A percentile compares a stretch with the other conserved stretches of the same genome.
Conservation (phyloP, 2,888 invertebrate genomes). For the Caenorhabditis sp. region DNA sequence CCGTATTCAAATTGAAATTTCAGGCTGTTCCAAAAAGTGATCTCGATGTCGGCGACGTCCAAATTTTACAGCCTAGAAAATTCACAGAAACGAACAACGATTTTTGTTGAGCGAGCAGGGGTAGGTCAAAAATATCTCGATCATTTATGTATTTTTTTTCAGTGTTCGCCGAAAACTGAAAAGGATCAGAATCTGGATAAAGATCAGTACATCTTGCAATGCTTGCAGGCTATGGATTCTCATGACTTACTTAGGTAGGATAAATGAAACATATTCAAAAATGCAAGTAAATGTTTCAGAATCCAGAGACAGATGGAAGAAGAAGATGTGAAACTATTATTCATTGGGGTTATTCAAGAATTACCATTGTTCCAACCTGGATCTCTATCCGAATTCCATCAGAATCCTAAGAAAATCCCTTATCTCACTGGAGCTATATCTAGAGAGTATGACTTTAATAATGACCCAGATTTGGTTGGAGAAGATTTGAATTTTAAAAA, state of each 20-base stretch:
- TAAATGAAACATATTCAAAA: background rate
- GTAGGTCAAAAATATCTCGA: too few relatives aligned
- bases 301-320: background rate
- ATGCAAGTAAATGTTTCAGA: background rate
- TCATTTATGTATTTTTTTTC: background rate
- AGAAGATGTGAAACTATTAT: background rate
- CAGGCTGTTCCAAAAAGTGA: constrained; percentile 6
- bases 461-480: background rate
- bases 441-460: background rate
- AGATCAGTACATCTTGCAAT: background rate
- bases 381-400: background rate
- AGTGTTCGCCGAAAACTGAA: background rate
- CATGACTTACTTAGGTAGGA: background rate
- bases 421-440: background rate
- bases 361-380: background rate
- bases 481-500: background rate
- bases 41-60: background rate
- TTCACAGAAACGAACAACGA: too few relatives aligned
- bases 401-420: background rate
- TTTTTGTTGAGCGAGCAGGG: too few relatives aligned
- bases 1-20: constrained; percentile 3
- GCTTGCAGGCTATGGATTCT: background rate
- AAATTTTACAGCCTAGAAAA: background rate
- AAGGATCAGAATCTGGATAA: background rate
- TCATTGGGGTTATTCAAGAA: background rate